A percentile compares a stretch with the other conserved stretches of the same genome.
Evolutionary conservation across 2,113 vertebrate species (phyloP).

Genomic region (Psophia crepitans): DNA sequence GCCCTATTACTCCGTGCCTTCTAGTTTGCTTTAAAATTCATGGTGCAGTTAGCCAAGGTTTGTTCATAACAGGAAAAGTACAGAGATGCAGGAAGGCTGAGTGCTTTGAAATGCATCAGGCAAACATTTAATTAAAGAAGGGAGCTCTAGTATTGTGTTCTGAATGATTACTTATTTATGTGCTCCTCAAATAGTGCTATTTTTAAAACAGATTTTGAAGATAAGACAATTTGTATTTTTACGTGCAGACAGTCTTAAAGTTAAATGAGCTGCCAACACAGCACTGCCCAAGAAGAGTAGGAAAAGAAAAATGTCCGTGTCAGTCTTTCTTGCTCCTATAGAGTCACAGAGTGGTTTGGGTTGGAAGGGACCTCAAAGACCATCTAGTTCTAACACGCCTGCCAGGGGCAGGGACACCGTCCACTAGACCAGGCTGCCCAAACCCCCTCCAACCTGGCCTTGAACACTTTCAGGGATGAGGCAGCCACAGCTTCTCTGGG

Average conservation of each 20-base stretch:
- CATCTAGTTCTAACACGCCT: too few species aligned
- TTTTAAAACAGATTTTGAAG: slow-evolving; percentile 29
- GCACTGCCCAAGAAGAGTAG: not conserved
- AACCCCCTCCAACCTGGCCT: too few species aligned
- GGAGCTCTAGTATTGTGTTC: slow-evolving; percentile 35
- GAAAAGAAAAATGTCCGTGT: not conserved
- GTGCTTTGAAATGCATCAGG: slow-evolving; percentile 53
- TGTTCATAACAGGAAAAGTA: slow-evolving; percentile 21
- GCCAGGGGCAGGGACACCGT: too few species aligned
- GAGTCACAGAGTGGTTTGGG: too few species aligned
- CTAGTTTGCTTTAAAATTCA: slow-evolving; percentile 47
- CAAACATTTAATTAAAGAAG: slow-evolving; percentile 54
- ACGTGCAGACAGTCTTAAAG: not conserved
- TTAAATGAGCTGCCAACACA: slow-evolving; percentile 9
- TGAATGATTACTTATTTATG: slow-evolving; percentile 57
- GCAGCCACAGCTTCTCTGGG: too few species aligned
- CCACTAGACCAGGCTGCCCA: too few species aligned
- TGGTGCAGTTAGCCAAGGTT: slow-evolving; percentile 8
- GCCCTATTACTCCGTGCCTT: not conserved
- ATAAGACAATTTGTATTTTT: slow-evolving; percentile 22
- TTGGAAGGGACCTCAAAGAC: too few species aligned
- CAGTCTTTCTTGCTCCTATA: not conserved
- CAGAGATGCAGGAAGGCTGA: slow-evolving; percentile 21
- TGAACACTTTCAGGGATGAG: too few species aligned
- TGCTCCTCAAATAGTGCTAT: slow-evolving; percentile 33